Evolutionary conservation across 2,888 invertebrate genomes (phyloP), one percentile per base, ranked within the genome.

Genomic region (Tachystola acroxantha): DNA sequence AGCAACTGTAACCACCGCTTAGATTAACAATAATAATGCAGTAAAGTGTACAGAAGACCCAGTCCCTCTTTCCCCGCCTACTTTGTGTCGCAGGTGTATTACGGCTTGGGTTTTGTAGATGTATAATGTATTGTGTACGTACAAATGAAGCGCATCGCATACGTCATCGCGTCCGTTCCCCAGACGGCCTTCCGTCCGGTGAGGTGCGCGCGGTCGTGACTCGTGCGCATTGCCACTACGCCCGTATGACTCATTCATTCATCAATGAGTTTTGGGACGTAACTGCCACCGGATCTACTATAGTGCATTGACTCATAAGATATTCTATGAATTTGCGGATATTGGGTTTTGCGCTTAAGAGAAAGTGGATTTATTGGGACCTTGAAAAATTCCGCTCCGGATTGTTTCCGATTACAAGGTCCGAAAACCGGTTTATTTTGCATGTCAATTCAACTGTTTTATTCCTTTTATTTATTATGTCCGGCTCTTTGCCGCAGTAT

Each of bases 31-130:
- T n/a, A n/a, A n/a, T n/a, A n/a, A n/a, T n/a, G n/a, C n/a, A n/a
- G n/a, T n/a, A n/a, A n/a, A n/a, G n/a, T n/a, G n/a, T n/a, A n/a
- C n/a, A n/a, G n/a, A n/a, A n/a, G n/a, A n/a, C n/a, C n/a, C n/a
- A n/a, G n/a, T 9, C 28, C n/a, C 26, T 34, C 34, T 39, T 11
- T 28, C 19, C n/a, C 10, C 27, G 11, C 6, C 9, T 52, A 49
- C 16, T 63, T 60, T 57, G 36, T 58, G 55, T 16, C 35, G 49
- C 52, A 55, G 56, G 53, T 63, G 62, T 60, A 61, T 46, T 67
- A 59, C 57, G 53, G 57, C 37, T 34, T n/a, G 9, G 28, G 24
- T 27, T 37, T n/a, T n/a, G 37, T 29, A 39, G 32, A 26, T 35
- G 25, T 12, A 33, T 12, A 16, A 19, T n/a, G 20, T 32, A 22